Percentiles rank a stretch among this genome's conserved stretches.
Evolutionary conservation across 35 echinoderm and acorn worm species (phyloP).

Genomic region (Chiridota heheva): DNA sequence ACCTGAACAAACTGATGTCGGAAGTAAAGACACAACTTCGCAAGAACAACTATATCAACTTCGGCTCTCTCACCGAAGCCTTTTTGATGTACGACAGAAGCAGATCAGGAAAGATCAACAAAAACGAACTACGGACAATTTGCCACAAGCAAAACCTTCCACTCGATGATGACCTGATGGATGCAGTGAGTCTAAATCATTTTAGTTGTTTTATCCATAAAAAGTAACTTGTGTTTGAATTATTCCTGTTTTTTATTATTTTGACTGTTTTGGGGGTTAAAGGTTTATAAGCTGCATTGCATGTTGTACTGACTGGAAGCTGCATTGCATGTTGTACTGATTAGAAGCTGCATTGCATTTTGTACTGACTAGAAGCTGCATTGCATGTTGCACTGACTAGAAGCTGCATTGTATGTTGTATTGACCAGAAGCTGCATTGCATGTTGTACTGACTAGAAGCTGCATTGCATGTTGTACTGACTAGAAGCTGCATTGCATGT

Average conservation of each 20-base stretch:
- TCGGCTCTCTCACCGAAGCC: conserved; percentile 79
- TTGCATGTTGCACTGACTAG: too few species aligned
- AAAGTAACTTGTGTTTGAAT: neutral
- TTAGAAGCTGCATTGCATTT: too few species aligned
- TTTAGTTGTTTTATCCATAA: neutral
- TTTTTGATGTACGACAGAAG: conserved; percentile 91
- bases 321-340: too few species aligned
- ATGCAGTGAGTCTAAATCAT: conserved; percentile 92
- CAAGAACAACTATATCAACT: conserved; percentile 97
- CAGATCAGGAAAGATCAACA: conserved; percentile 73
- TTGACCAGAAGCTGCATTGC: too few species aligned
- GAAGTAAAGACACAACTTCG: conserved; percentile 85
- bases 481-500: too few species aligned
- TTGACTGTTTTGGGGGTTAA: neutral
- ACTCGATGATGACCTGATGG: conserved; percentile 93
- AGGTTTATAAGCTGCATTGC: neutral
- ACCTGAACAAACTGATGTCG: conserved; percentile 51
- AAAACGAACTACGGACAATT: conserved; percentile 70
- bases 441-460: too few species aligned
- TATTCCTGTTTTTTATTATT: neutral
- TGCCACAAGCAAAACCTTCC: conserved; percentile 97
- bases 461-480: too few species aligned
- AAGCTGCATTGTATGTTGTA: too few species aligned
- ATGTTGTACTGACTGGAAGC: too few species aligned
- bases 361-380: too few species aligned